Percentiles rank a stretch among this genome's conserved stretches.
Conservation (phyloP, 2,888 invertebrate species). For the Harpalus rubripes region DNA sequence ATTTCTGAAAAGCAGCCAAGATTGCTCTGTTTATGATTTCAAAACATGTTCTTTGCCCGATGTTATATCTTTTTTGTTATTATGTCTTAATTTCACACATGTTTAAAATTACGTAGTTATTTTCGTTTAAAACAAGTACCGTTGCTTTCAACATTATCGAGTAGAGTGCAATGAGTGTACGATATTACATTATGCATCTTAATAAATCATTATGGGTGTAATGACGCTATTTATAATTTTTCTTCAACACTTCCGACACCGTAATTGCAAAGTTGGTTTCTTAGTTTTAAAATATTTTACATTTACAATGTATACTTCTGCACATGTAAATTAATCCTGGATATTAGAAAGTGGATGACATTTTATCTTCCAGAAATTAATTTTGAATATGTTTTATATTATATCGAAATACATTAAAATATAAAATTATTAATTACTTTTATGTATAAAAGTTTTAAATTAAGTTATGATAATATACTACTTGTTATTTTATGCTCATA, state of each 20-base stretch:
- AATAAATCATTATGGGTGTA: constrained; percentile 38
- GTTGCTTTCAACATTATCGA: constrained; percentile 30
- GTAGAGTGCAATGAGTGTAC: constrained; percentile 27
- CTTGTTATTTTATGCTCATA: no score
- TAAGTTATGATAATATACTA: no score
- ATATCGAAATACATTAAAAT: no score
- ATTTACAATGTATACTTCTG: no score
- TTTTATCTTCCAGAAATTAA: no score
- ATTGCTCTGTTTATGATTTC: constrained; percentile 62
- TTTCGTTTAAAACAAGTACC: constrained; percentile 54
- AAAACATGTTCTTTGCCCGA: constrained; percentile 56
- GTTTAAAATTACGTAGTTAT: constrained; percentile 64
- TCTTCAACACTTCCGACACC: constrained; percentile 15
- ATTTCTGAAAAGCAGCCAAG: constrained; percentile 61
- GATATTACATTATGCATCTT: constrained; percentile 51
- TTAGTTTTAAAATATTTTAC: background rate
- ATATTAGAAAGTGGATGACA: no score
- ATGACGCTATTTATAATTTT: constrained; percentile 33
- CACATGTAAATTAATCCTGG: no score
- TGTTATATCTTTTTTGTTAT: constrained; percentile 60
- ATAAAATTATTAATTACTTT: no score
- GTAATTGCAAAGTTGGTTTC: constrained; percentile 14
- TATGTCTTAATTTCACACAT: constrained; percentile 64
- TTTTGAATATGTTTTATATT: no score
- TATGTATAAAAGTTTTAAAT: no score